Conservation (phyloP, 2,113 vertebrate species). For the Urocolius indicus region DNA sequence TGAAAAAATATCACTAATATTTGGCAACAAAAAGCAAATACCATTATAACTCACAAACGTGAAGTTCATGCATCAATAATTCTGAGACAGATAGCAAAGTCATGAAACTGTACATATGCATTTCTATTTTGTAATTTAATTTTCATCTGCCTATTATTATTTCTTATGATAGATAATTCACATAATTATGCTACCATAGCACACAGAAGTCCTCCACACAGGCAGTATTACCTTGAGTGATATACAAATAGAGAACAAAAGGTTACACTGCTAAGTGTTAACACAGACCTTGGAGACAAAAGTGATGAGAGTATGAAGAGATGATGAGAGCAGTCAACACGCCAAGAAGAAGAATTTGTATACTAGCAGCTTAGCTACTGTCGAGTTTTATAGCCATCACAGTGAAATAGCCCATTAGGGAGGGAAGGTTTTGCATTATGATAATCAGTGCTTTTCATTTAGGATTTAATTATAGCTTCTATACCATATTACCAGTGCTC, state of each 20-base stretch:
- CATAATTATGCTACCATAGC: conserved; percentile 9
- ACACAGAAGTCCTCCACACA: background rate
- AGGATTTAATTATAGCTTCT: background rate
- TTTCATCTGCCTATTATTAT: conserved; percentile 17
- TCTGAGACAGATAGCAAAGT: background rate
- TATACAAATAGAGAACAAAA: background rate
- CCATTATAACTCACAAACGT: background rate
- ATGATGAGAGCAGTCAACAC: background rate
- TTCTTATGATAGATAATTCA: background rate
- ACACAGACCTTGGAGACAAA: background rate
- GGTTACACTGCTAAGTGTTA: background rate
- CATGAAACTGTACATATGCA: background rate
- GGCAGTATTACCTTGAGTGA: background rate
- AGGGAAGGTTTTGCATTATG: background rate
- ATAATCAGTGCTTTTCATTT: background rate
- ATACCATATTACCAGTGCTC: background rate
- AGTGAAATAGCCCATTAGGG: background rate
- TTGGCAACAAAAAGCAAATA: conserved; percentile 33
- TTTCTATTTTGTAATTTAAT: conserved; percentile 27
- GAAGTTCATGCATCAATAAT: background rate
- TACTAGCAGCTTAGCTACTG: background rate
- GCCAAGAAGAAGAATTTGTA: background rate
- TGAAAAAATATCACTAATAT: background rate
- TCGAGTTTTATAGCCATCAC: background rate
- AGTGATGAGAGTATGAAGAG: background rate